Evolutionary conservation across 1,140 invertebrate genomes (phyloP), one percentile per base, ranked within the genome.

Genomic region (Drosophila tristis): DNA sequence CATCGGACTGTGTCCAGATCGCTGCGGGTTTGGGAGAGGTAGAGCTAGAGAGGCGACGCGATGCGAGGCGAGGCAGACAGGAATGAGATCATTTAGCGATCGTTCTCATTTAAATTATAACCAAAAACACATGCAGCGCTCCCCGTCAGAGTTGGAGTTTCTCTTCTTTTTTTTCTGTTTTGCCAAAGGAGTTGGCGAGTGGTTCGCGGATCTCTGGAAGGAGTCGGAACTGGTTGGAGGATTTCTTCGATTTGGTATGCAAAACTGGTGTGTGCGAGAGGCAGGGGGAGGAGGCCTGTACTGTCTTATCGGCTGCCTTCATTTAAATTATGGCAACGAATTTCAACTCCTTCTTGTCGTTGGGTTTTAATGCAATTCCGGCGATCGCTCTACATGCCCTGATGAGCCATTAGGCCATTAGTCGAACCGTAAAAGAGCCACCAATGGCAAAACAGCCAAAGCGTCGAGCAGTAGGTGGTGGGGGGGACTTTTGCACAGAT

Each of bases 401-500:
- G 70, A 87, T 86, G 81, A 87, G 82, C 82, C 81, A 87, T 87
- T 84, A 85, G 80, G 67, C 80, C 80, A 82, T 82, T 87, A 87
- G 81, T 61, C 60, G 82, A 63, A 68, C 78, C 66, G 81, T 72
- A 86, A 87, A 63, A 47, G 35, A 64, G 63, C 49, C 49, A 62
- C 67, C 71, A 68, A 59, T 56, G 63, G 15, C 16, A 8, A 20
- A 29, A 23, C n/a, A 45, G 16, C 44, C 20, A 20, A 20, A 20
- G 20, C 20, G 20, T 20, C 20, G 20, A 1, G 1, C 0, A 1
- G 20, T 1, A 16, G 65, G 20, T 6, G 31, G 9, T 8, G 5
- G 6, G 6, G 26, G 26, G 6, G 16, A 0, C 6, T 7, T 29
- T 26, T 6, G 7, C 29, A 9, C 31, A 39, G 35, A 39, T 39